Base-by-base conservation (phyloP, 1,140 invertebrate genomes). In the Bombus difficillimus region DNA sequence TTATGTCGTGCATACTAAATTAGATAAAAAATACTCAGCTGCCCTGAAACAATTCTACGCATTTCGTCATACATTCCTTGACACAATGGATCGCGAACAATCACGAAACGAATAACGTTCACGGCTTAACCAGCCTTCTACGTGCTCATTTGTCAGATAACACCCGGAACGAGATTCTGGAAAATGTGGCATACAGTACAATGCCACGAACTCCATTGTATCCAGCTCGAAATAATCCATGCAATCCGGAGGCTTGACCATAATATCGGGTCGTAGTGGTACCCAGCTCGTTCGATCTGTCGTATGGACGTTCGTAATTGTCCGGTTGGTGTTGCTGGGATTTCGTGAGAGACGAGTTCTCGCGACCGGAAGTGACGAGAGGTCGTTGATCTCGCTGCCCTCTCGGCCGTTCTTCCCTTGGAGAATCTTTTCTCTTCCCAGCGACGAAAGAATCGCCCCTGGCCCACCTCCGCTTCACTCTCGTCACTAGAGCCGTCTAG, bases 301-400 rank as follows among this genome's bases (percentile, higher is more conserved):
- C 76, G 34, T n/a, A 12, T 34, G 9, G 18, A 68, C 9, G 66
- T 22, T 76, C 9, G 41, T 28, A 53, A 71, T 69, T 53, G 78
- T 80, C 39, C 59, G 59, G 3, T n/a, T 62, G 59, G 59, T 62
- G 37, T 15, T n/a, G 59, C 32, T 10, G 10, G 39, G 59, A 43
- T 66, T 66, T 22, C 5, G 25, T 10, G n/a, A 12, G 32, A 43
- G 41, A 34, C 12, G 64, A 68, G 43, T 47, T 37, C 39, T 34
- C n/a, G 64, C 37, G n/a, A 18, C 64, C 41, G 62, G 66, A 80
- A 80, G 34, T 69, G 68, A 68, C 32, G 15, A 53, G 66, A 47
- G 79, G 79, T 81, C 68, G 68, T 81, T 81, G 66, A 81, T 57
- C 79, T 22, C 66, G 25, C 41, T 41, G 39, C n/a, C 59, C 59